These are phyloP conservation scores for Ephestia elutella DNA, from an alignment of 1,140 invertebrate species.

Conservation along the genomic window DNA sequence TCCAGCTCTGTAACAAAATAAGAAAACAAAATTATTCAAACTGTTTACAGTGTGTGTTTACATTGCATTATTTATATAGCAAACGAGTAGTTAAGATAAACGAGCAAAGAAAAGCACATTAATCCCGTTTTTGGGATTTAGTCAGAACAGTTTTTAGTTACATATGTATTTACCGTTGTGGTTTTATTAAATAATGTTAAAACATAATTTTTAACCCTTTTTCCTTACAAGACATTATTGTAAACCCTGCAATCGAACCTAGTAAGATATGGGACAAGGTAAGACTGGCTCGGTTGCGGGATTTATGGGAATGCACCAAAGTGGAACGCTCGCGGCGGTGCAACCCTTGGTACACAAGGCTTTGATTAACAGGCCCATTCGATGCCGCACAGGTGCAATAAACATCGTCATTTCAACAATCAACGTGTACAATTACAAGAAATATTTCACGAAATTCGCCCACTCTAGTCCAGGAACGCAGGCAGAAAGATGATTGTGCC, in stretches of 20 bases:
- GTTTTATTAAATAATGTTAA: no score
- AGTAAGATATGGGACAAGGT: not conserved
- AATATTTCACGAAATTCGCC: not conserved
- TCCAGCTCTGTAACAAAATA: not conserved
- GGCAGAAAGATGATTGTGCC: not conserved
- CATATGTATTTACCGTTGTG: no score
- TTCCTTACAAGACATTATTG: no score
- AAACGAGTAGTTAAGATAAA: no score
- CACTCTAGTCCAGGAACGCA: not conserved
- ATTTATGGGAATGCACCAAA: constrained; percentile 22
- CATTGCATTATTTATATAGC: no score
- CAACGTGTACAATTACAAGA: not conserved
- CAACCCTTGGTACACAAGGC: constrained; percentile 6
- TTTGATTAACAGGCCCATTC: constrained; percentile 25
- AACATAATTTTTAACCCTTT: no score
- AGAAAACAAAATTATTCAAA: not conserved
- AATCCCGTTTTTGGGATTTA: no score
- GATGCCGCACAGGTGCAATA: constrained; percentile 16
- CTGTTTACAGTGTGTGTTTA: no score
- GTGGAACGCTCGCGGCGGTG: constrained; percentile 18
- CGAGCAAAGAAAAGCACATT: no score
- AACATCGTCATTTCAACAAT: constrained; percentile 12
- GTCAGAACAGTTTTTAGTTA: no score
- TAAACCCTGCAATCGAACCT: not conserved
- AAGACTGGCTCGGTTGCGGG: constrained; percentile 5